phyloP scores from a whole-genome alignment of 2,797 vertebrate genomes.

The Argentina silus region DNA sequence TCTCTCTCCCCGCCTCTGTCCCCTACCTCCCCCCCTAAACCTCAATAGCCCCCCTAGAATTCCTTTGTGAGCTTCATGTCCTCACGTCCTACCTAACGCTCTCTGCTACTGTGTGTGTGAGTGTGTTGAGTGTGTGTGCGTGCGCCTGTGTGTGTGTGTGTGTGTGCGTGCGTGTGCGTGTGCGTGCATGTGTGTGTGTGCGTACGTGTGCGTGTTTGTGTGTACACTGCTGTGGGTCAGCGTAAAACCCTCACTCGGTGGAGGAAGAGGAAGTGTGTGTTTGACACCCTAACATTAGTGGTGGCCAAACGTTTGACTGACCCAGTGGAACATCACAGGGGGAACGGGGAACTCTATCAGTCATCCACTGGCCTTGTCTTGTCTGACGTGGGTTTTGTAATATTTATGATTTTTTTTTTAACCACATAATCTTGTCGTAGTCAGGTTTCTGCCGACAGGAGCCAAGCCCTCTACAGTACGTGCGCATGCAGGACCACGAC shows the following conservation, averaged over 20 bases:
- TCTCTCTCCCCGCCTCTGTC: not conserved
- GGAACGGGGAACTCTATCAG: conserved; percentile 45
- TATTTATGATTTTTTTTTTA: conserved; percentile 49
- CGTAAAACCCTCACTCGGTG: conserved; percentile 38
- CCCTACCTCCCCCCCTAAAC: conserved; percentile 19
- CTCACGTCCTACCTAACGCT: conserved; percentile 47
- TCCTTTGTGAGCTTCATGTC: conserved; percentile 21
- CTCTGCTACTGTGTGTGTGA: too few relatives aligned
- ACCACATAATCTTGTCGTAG: conserved; percentile 51
- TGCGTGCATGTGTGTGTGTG: not conserved
- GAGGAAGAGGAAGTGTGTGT: conserved; percentile 46
- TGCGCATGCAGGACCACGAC: not conserved
- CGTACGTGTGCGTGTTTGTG: not conserved
- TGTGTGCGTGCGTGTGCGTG: not conserved
- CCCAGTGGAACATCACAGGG: conserved; percentile 43
- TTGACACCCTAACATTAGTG: conserved; percentile 56
- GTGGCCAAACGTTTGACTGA: conserved; percentile 47
- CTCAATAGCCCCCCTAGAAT: conserved; percentile 26
- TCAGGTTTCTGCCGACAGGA: conserved; percentile 46
- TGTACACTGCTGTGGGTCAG: conserved; percentile 40
- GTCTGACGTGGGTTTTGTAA: conserved; percentile 50
- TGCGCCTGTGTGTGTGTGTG: too few relatives aligned
- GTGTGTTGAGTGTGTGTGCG: too few relatives aligned
- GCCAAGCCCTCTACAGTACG: conserved; percentile 30
- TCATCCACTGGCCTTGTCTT: conserved; percentile 69